These are phyloP conservation scores for Drosophila sturtevanti DNA, from an alignment of 1,140 invertebrate genomes.

Conservation along the genomic window DNA sequence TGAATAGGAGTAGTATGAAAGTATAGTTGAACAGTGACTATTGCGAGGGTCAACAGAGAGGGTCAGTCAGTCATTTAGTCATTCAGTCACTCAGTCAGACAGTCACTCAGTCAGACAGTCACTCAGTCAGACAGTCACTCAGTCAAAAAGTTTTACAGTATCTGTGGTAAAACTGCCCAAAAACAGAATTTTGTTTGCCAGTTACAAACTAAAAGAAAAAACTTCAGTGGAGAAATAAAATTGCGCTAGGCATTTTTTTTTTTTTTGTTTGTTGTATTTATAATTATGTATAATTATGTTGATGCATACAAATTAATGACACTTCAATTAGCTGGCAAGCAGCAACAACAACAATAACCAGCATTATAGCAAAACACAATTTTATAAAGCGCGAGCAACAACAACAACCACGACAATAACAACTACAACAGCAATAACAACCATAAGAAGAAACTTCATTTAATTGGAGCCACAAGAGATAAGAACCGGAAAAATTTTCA, in stretches of 20 bases:
- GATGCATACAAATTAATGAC: constrained; percentile 78
- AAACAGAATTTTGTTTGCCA: neutral
- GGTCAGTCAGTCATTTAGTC: constrained; percentile 43
- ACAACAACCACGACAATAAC: neutral
- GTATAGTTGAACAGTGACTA: constrained; percentile 11
- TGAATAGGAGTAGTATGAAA: constrained; percentile 27
- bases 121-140: too few relatives aligned
- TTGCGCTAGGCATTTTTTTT: constrained; percentile 4
- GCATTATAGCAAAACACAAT: constrained; percentile 18
- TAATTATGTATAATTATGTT: constrained; percentile 75
- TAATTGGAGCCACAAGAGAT: constrained; percentile 4
- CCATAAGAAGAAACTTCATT: constrained; percentile 3
- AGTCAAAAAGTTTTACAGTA: constrained; percentile 1
- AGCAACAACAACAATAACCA: constrained; percentile 3
- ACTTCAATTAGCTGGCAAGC: constrained; percentile 62
- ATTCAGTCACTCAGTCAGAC: constrained; percentile 25
- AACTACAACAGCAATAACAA: neutral
- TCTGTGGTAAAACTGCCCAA: constrained; percentile 30
- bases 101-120: too few relatives aligned
- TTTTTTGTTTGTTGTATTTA: constrained; percentile 41
- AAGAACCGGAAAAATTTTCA: neutral
- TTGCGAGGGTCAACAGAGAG: constrained; percentile 58
- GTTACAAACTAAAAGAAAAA: constrained; percentile 24
- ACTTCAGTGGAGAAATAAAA: constrained; percentile 36
- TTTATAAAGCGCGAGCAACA: constrained; percentile 19